phyloP scores from a whole-genome alignment of 2,113 vertebrate species.

The Corvus hawaiiensis region DNA sequence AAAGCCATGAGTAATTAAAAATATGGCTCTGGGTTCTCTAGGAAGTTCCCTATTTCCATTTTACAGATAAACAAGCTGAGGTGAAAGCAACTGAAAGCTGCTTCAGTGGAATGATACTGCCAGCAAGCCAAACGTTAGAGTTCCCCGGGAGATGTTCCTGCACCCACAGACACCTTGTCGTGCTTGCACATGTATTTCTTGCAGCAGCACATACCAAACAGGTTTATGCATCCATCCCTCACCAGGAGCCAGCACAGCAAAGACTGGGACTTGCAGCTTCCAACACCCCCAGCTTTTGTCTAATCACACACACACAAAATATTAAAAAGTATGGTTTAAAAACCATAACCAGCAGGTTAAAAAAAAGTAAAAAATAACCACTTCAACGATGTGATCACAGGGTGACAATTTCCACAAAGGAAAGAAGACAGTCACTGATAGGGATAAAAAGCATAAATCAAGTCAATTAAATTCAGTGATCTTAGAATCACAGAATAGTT shows the following conservation, averaged over 20 bases:
- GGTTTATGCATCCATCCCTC: neutral
- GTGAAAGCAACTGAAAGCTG: neutral
- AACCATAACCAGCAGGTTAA: neutral
- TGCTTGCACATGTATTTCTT: neutral
- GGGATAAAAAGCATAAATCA: neutral
- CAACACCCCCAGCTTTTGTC: neutral
- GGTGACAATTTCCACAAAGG: neutral
- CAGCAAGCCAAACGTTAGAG: neutral
- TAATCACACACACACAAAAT: neutral
- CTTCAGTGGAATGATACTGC: rapidly evolving
- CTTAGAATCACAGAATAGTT: neutral
- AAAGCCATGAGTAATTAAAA: neutral
- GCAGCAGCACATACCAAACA: neutral
- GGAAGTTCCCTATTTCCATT: neutral
- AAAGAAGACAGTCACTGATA: neutral
- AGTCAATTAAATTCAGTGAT: neutral
- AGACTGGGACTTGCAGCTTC: neutral
- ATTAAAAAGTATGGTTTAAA: neutral
- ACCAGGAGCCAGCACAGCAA: neutral
- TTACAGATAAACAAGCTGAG: neutral
- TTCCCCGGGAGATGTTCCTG: neutral
- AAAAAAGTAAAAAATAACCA: neutral
- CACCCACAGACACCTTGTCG: neutral
- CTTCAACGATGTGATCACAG: neutral
- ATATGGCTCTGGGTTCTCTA: neutral